Base-by-base conservation (phyloP, 2,113 vertebrate species). In the Progne subis region DNA sequence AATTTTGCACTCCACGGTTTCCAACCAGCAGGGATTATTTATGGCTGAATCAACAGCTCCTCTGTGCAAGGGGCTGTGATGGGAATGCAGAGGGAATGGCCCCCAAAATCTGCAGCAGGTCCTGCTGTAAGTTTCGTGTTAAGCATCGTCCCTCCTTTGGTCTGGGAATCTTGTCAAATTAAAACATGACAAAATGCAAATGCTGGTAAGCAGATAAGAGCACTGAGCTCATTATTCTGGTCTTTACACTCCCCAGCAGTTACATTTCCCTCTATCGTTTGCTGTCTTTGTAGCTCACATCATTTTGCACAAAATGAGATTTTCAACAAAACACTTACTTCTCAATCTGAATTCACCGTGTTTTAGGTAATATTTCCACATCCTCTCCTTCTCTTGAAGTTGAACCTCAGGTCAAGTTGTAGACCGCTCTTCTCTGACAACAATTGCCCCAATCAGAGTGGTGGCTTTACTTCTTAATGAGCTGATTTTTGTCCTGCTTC, bases 281-380 rank as follows among this genome's bases (percentile, higher is more conserved):
- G 28, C 64, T 65, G 74, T 21, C 59, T 70, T 86, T 93, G 82
- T 67, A 74, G 81, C 55, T 77, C 55, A 32, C 50, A 56, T 41
- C 76, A 23, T 53, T 78, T 90, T 71, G 80, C 82, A 60, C n/a
- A 13, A 93, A 85, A 92, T 32, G 39, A 65, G 46, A n/a, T 85
- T 90, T 88, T 55, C 79, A 80, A 82, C 63, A 92, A 93, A 91
- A 70, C 71, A 63, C 75, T 85, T 79, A 10, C 59, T 94, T 92
- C 71, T 31, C 86, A 64, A n/a, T 32, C 72, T 71, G 64, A 68
- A 81, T 81, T 75, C 18, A 46, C 2, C 57, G 8, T 2, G 41
- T 63, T 95, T 91, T 44, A 67, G 59, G 69, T 12, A 70, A 21
- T 56, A 63, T 64, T 87, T 44, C 44, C 5, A 4, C 47, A 67